Base-by-base conservation (phyloP, 1,140 invertebrate genomes). In the Diabrotica undecimpunctata region DNA sequence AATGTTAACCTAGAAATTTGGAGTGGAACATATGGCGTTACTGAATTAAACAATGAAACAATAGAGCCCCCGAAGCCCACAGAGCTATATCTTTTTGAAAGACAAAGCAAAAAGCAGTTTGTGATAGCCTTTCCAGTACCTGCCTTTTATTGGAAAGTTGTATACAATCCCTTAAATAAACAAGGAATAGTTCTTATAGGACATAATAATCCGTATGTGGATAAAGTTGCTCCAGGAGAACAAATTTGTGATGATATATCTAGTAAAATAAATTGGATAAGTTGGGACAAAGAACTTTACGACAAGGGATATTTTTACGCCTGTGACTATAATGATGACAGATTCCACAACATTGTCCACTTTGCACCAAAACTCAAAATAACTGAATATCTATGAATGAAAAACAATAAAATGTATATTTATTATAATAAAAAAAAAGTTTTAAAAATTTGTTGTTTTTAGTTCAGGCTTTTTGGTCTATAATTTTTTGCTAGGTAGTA, bases 21-120 rank as follows among this genome's bases (percentile, higher is more conserved):
- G 46, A 87, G 86, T 0, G 87, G 87, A 5, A 81, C 82, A 5
- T 79, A 83, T 61, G 84, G 82, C 2, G 76, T 83, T 7, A 78
- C 82, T 14, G 81, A 77, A 0, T 69, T 87, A 62, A 70, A 72
- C 0, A 81, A 87, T 71, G 73, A 74, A 6, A 52, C 14, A 6
- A 65, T 62, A 25, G 71, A 70, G 14, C 66, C 80, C n/a, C 76
- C 77, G 1, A 72, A 79, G 5, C 66, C 80, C 11, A 77, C 77
- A 2, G 72, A 79, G 5, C 62, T 88, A 1, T 84, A 82, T 66
- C 71, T 88, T 0, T 70, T 77, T 46, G 70, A 70, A 0, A 79
- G 83, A 69, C 70, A 66, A 1, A 79, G 79, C 25, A 75, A 79
- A 8, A 80, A 80, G 6, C 1, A 25, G 25, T 25, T 25, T 25